Base-by-base conservation (phyloP, 2,113 vertebrate genomes). In the Hyperopisus bebe region DNA sequence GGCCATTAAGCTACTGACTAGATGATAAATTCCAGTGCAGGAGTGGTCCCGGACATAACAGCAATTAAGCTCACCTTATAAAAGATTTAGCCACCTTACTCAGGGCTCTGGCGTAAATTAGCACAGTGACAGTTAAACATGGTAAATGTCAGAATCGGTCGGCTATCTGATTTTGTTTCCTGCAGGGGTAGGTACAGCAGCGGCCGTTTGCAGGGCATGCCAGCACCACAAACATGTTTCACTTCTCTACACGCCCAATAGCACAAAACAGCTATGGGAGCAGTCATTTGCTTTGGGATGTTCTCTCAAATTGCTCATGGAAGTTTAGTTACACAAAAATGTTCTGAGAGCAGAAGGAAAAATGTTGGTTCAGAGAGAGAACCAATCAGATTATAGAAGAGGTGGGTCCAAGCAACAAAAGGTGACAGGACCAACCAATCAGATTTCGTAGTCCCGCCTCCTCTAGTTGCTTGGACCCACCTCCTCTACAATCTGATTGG, bases 21-120 rank as follows among this genome's bases (percentile, higher is more conserved):
- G 94, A 93, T 93, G 92, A 93, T 91, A 92, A 92, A 95, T 93
- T 31, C 66, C 91, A 92, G 92, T 89, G 74, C 87, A 92, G 91
- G 77, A 90, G 90, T 44, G 31, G 88, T 46, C 48, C 86, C 11
- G 48, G 50, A 88, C 89, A 58, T 89, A 88, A 90, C 55, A 90
- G 89, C 58, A 11, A 90, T 80, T 89, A 92, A 93, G 92, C 88
- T 91, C 51, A 91, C 89, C 92, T 91, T 91, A 93, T 94, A 90
- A 93, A 95, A 94, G 92, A 93, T 94, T 94, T 91, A 94, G 92
- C 89, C 91, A 90, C 91, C 93, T 93, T 89, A 31, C 87, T 88
- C 91, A 1, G 91, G 92, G 91, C 90, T 92, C 91, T 83, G 53
- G 83, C 86, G 89, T 92, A 94, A 94, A 95, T 95, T 95, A 94